A percentile compares a stretch with the other conserved stretches of the same genome.
These are phyloP conservation scores for Barbus barbus DNA, from an alignment of 2,113 vertebrate species.

Conservation along the genomic window DNA sequence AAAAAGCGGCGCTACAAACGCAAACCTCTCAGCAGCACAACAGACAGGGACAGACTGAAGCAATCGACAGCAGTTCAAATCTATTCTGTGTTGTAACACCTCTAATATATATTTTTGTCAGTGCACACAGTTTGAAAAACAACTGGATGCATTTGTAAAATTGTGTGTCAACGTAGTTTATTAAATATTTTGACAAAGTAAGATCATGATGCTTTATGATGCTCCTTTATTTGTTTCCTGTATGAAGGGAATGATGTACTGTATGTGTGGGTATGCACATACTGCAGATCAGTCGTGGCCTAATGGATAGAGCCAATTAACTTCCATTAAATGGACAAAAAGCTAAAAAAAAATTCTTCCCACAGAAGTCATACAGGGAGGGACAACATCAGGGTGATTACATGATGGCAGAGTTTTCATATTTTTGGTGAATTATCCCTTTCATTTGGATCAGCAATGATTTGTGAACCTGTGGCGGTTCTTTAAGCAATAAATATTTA, in stretches of 20 bases:
- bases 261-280: background rate
- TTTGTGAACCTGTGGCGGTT: background rate
- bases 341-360: background rate
- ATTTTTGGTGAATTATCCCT: background rate
- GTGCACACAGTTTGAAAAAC: background rate
- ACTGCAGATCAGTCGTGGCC: background rate
- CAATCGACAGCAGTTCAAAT: too few species aligned
- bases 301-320: background rate
- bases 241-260: background rate
- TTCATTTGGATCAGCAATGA: background rate
- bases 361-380: background rate
- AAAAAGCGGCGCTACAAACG: too few species aligned
- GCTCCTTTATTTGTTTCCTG: background rate
- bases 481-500: background rate
- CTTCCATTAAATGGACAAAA: background rate
- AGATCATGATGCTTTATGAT: background rate
- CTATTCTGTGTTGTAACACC: constrained; percentile 48
- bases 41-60: too few species aligned
- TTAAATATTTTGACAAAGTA: background rate
- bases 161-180: background rate
- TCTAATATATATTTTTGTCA: background rate
- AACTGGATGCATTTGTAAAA: background rate
- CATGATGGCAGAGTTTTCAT: background rate
- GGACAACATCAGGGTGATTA: background rate
- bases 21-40: too few species aligned